Evolutionary conservation across 2,888 invertebrate genomes (phyloP).

Genomic region (Apeira syringaria): DNA sequence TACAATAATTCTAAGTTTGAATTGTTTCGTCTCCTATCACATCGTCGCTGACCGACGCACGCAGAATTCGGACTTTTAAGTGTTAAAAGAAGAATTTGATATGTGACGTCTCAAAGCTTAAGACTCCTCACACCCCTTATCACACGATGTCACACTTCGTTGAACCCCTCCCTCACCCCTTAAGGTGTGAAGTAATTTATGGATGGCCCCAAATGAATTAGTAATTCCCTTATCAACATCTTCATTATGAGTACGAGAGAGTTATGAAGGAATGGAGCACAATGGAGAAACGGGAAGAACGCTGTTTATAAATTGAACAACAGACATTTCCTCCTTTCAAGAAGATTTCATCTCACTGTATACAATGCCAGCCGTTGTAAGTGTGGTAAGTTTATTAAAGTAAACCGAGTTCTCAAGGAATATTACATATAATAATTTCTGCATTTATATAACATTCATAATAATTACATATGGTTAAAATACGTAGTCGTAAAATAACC

Average conservation of each 20-base stretch:
- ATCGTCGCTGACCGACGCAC: too few relatives aligned
- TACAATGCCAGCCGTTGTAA: conserved; percentile 7
- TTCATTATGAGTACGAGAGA: conserved; percentile 1
- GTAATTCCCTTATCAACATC: too few relatives aligned
- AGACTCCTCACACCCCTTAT: too few relatives aligned
- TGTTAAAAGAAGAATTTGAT: too few relatives aligned
- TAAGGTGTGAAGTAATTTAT: too few relatives aligned
- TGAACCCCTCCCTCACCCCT: too few relatives aligned
- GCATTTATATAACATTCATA: not conserved
- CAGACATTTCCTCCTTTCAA: conserved; percentile 6
- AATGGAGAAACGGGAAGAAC: conserved; percentile 17
- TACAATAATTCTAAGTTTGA: too few relatives aligned
- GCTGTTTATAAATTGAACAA: conserved; percentile 6
- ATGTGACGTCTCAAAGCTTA: too few relatives aligned
- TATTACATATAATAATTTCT: not conserved
- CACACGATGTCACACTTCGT: too few relatives aligned
- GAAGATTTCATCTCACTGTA: conserved; percentile 13
- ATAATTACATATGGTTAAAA: not conserved
- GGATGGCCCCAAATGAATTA: too few relatives aligned
- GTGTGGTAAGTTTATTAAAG: conserved; percentile 20
- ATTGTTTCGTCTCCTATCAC: too few relatives aligned
- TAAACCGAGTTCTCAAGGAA: conserved; percentile 4
- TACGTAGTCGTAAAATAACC: not conserved
- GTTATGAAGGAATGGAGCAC: conserved; percentile 7
- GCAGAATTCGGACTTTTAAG: too few relatives aligned